phyloP scores from a whole-genome alignment of 2,888 invertebrate species.

The Tetheella fluctuosa region DNA sequence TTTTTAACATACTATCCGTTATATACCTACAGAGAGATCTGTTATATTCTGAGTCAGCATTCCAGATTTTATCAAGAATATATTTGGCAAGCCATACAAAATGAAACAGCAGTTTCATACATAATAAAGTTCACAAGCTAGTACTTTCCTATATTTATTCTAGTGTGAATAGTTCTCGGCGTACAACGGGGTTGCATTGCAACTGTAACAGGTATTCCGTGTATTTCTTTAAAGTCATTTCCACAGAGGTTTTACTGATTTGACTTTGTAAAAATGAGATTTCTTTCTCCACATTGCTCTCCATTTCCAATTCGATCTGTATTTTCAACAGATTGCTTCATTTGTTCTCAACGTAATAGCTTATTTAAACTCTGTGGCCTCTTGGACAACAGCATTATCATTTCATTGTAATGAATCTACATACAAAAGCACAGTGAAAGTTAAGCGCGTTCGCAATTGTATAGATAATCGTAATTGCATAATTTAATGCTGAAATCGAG shows the following conservation, averaged over 20 bases:
- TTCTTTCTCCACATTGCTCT: conserved; percentile 44
- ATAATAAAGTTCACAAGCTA: conserved; percentile 13
- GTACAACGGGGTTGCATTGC: conserved; percentile 20
- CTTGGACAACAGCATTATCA: conserved; percentile 8
- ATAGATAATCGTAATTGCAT: conserved; percentile 8
- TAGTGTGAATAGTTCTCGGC: conserved; percentile 15
- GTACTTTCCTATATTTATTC: conserved; percentile 20
- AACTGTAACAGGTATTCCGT: conserved; percentile 37
- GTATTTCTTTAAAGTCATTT: conserved; percentile 38
- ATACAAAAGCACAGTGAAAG: conserved; percentile 31
- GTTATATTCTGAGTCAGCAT: neutral
- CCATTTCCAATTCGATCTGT: conserved; percentile 30
- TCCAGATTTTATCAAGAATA: conserved; percentile 7
- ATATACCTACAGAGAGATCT: neutral
- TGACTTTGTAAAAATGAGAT: conserved; percentile 47
- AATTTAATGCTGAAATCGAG: neutral
- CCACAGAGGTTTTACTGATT: conserved; percentile 25
- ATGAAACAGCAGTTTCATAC: conserved; percentile 4
- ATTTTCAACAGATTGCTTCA: conserved; percentile 16
- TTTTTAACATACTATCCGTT: neutral
- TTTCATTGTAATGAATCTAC: conserved; percentile 13
- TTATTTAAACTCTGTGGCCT: conserved; percentile 11
- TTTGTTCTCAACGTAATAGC: conserved; percentile 10
- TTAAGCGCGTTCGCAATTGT: conserved; percentile 19
- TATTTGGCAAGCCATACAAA: conserved; percentile 1